Base-by-base conservation (phyloP, 2,113 vertebrate genomes). In the Orientallactaga bullata region DNA sequence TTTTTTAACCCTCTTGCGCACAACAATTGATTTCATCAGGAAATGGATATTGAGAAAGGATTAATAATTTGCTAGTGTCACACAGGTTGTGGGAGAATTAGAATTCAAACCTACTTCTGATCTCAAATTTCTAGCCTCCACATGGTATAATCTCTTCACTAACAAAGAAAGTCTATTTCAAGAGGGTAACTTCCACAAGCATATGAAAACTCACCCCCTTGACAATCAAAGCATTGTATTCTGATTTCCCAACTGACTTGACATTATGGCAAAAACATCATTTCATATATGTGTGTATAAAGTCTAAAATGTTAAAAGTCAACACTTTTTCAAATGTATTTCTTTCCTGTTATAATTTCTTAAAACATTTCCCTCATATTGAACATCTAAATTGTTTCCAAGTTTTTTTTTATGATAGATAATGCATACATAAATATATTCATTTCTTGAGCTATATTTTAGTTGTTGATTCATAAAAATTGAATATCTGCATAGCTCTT, bases 281-380 rank as follows among this genome's bases (percentile, higher is more conserved):
- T 88, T 77, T 60, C 15, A 21, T 37, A 23, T 42, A 39, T 73
- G 13, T 35, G 4, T 35, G 3, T 15, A 30, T 72, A 72, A 16
- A 26, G 1, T 94, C 26, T 60, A 78, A 94, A 94, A 69, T 88
- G 30, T 32, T 85, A 89, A 89, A 81, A 63, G 37, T 72, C 90
- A 63, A 79, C 24, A 89, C 68, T n/a, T 63, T 83, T 55, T 13
- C 69, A 39, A 71, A 66, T 63, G 20, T 68, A 20, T 61, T 78
- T 95, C 47, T 37, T 89, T 78, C 28, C 20, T 76, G 55, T 17
- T 23, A 61, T 13, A 94, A 79, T 68, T 58, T 84, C 10, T 89
- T 73, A 58, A 87, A 76, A 3, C 32, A 69, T 87, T 88, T 93
- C 55, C 37, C 20, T 86, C 77, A 74, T 93, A 87, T 42, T 85